A percentile compares a stretch with the other conserved stretches of the same genome.
phyloP scores from a whole-genome alignment of 2,888 invertebrate species.

The Cordylochernes scorpioides region DNA sequence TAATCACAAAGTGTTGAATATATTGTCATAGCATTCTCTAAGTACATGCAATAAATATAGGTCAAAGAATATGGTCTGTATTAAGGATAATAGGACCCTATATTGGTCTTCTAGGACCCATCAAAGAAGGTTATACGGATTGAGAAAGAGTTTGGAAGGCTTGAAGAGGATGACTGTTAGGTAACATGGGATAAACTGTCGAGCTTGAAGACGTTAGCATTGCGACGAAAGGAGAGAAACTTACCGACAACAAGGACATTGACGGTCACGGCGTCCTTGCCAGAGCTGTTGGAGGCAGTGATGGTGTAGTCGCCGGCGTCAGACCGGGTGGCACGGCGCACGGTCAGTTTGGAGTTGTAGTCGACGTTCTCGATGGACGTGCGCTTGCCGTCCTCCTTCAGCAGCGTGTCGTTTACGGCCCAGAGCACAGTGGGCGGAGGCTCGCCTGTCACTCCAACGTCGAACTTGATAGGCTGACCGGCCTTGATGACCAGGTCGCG shows the following conservation, averaged over 20 bases:
- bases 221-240: too few species aligned
- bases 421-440: conserved; percentile 81
- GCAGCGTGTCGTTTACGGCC: conserved; percentile 55
- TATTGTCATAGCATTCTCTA: too few species aligned
- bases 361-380: conserved; percentile 30
- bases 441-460: conserved; percentile 75
- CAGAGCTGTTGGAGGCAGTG: conserved; percentile 70
- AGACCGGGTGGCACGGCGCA: conserved; percentile 46
- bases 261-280: conserved; percentile 76
- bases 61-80: too few species aligned
- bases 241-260: conserved; percentile 60
- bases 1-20: too few species aligned
- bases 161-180: too few species aligned
- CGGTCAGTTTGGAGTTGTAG: conserved; percentile 55
- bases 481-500: conserved; percentile 69
- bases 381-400: conserved; percentile 24
- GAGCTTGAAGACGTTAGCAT: too few species aligned
- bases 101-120: too few species aligned
- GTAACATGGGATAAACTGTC: too few species aligned
- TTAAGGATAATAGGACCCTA: too few species aligned
- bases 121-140: too few species aligned
- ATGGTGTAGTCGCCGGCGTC: conserved; percentile 76
- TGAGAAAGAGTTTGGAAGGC: too few species aligned
- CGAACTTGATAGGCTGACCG: conserved; percentile 71
- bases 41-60: too few species aligned